A percentile compares a stretch with the other conserved stretches of the same genome.
These are phyloP conservation scores for Hydrozoanthus tunicans DNA, from an alignment of 64 coral and sea anemone genomes.

Conservation along the genomic window DNA sequence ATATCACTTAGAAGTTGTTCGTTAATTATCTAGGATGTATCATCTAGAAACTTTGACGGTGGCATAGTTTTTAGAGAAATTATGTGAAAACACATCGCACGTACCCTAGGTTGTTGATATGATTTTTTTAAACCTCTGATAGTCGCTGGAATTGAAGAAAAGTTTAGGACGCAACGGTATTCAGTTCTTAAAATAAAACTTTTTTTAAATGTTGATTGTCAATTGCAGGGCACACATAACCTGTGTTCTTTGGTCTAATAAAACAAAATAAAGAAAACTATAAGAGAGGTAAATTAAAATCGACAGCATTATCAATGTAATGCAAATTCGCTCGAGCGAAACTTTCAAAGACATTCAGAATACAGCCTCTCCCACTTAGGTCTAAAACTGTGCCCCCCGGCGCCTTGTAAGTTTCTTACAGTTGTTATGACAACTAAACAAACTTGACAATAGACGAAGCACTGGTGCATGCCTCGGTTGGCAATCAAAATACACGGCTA, in stretches of 20 bases:
- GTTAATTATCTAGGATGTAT: slow-evolving; percentile 9
- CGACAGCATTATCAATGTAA: neutral
- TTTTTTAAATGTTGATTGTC: too few relatives aligned
- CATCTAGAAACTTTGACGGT: neutral
- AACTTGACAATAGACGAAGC: slow-evolving; percentile 21
- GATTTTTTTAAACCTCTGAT: too few relatives aligned
- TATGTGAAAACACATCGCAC: neutral
- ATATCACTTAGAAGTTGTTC: neutral
- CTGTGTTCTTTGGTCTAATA: too few relatives aligned
- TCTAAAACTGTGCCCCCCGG: neutral
- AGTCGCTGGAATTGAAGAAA: too few relatives aligned
- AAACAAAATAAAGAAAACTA: neutral
- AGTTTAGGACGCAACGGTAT: too few relatives aligned
- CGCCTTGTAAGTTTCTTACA: neutral
- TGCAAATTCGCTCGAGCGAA: neutral
- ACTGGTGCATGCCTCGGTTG: slow-evolving; percentile 41
- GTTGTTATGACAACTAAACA: slow-evolving; percentile 54
- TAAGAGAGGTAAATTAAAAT: slow-evolving; percentile 2
- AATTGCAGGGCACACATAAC: too few relatives aligned
- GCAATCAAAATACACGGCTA: neutral
- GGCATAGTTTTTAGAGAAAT: neutral
- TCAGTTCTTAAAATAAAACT: too few relatives aligned
- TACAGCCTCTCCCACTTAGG: neutral
- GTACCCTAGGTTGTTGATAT: too few relatives aligned
- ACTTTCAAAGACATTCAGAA: neutral